Evolutionary conservation across 2,888 invertebrate genomes (phyloP), one percentile per base, ranked within the genome.

Genomic region (Ichneumon xanthorius): DNA sequence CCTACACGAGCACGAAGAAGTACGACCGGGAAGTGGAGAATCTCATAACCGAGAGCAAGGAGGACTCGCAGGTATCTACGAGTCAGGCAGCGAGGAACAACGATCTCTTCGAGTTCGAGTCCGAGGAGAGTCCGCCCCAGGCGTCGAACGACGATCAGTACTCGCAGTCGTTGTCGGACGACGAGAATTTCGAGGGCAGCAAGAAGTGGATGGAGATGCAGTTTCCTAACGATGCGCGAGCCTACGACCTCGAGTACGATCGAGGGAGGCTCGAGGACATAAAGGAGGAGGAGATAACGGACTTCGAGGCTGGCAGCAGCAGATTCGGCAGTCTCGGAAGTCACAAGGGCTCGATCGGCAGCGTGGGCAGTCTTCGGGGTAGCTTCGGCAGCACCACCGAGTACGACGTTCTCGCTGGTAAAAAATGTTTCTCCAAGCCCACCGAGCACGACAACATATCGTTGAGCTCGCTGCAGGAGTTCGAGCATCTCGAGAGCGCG

Each of bases 381-480:
- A 98, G 98, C 0, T 97, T 97, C 85, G 98, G 98, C 7, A 98
- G 98, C 90, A 97, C 98, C 0, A 99, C 99, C 0, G 99, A 99
- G 91, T 98, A 97, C 89, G 98, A 98, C 94, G 96, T 97, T 88
- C 94, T 98, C 82, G 96, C 97, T 76, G 96, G 97, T n/a, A 96
- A 97, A 91, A 97, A 97, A 91, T 97, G 97, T 93, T 97, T 98
- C 90, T 96, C 97, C 4, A 96, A 96, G 88, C 95, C 96, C 88
- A 96, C 97, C n/a, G 98, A 99, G 89, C 97, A 97, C 92, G 99
- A 99, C 92, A 98, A 98, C 92, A 96, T 98, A 61, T 99, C 99
- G 0, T 96, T 99, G 94, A 98, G 97, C 87, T 99, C 99, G 6
- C 95, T 99, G 84, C 98, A 98, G 94, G 99, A 99, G 93, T 99